Evolutionary conservation across 2,113 vertebrate genomes (phyloP).

Genomic region (Sylvietta virens): DNA sequence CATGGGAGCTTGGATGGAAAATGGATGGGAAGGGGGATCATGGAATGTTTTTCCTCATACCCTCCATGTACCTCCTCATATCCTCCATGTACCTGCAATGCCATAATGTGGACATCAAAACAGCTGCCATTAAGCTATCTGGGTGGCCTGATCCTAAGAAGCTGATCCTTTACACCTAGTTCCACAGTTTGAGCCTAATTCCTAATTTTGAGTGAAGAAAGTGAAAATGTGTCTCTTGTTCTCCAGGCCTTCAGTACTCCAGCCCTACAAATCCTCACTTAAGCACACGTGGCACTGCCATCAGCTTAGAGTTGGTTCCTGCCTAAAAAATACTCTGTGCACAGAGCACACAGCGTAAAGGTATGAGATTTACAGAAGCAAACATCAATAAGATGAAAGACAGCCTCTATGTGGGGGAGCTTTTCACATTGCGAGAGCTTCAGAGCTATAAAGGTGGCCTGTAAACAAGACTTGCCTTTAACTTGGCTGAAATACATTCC

Average conservation of each 20-base stretch:
- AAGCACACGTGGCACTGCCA: not conserved
- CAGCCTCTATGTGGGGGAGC: not conserved
- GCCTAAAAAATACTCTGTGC: not conserved
- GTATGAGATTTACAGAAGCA: not conserved
- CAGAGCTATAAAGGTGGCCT: not conserved
- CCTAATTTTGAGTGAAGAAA: not conserved
- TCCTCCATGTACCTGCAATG: not conserved
- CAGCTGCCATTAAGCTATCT: not conserved
- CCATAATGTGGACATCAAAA: not conserved
- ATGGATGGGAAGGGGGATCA: not conserved
- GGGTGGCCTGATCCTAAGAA: not conserved
- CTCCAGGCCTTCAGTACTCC: not conserved
- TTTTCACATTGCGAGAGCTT: not conserved
- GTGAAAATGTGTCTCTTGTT: not conserved
- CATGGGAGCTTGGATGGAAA: not conserved
- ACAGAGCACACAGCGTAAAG: rapidly evolving
- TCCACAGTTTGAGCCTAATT: not conserved
- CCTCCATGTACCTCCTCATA: not conserved
- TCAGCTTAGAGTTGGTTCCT: not conserved
- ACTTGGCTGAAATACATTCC: not conserved
- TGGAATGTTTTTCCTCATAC: not conserved
- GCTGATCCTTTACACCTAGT: not conserved
- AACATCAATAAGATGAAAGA: not conserved
- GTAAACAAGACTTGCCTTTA: not conserved
- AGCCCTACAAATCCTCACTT: not conserved